A percentile compares a stretch with the other conserved stretches of the same genome.
phyloP scores from a whole-genome alignment of 2,888 invertebrate species.

The Scelioninae gen. 1 region DNA sequence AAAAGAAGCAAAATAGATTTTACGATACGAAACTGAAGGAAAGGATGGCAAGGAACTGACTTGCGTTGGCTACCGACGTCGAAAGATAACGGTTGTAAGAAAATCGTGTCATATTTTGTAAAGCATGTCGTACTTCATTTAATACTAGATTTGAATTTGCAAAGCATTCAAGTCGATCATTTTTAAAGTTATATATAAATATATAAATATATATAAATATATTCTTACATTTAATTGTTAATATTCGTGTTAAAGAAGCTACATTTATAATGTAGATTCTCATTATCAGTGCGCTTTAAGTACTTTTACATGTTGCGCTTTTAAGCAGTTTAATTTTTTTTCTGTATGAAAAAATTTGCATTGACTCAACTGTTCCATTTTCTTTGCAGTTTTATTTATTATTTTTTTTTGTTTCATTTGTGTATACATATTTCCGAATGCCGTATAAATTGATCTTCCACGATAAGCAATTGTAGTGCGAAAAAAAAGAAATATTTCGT shows the following conservation, averaged over 20 bases:
- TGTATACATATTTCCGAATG: constrained; percentile 48
- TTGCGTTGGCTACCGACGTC: constrained; percentile 63
- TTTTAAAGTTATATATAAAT: constrained; percentile 66
- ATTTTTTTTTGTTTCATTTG: constrained; percentile 8
- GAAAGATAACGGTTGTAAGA: constrained; percentile 68
- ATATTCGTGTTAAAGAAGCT: constrained; percentile 63
- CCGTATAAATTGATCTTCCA: constrained; percentile 64
- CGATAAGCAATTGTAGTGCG: constrained; percentile 51
- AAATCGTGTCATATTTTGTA: constrained; percentile 69
- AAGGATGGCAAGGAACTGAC: constrained; percentile 53
- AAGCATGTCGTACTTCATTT: constrained; percentile 69
- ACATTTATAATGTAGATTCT: constrained; percentile 54
- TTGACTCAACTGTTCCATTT: background rate
- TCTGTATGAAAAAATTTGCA: constrained; percentile 11
- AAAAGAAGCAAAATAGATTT: constrained; percentile 9
- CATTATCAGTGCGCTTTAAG: constrained; percentile 64
- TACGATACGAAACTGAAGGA: constrained; percentile 31
- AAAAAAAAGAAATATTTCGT: constrained; percentile 43
- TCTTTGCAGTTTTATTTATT: constrained; percentile 21
- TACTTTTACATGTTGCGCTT: constrained; percentile 65
- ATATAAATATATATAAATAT: constrained; percentile 61
- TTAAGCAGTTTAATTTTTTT: constrained; percentile 42
- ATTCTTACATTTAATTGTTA: constrained; percentile 67
- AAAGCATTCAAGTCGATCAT: constrained; percentile 64
- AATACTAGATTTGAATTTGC: constrained; percentile 66